Conservation (phyloP, 2,113 vertebrate species). For the Anolis carolinensis region DNA sequence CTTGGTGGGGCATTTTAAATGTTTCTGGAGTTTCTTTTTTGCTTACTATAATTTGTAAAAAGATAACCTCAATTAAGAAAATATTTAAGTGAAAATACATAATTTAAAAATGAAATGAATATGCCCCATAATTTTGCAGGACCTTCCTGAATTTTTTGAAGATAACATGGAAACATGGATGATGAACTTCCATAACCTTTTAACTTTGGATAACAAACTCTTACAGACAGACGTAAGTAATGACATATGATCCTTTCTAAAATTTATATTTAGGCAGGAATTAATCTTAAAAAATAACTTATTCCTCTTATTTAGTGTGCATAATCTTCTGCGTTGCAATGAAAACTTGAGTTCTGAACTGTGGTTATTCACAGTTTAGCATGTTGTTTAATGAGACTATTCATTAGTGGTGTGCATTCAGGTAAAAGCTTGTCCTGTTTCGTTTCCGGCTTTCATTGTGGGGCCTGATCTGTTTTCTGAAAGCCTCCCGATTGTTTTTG, state of each 20-base stretch:
- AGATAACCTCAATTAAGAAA: not conserved
- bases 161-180: conserved; percentile 99
- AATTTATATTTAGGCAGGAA: not conserved
- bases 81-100: not conserved
- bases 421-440: too few relatives aligned
- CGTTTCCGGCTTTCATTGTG: too few relatives aligned
- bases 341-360: not conserved
- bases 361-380: not conserved
- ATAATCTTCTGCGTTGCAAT: not conserved
- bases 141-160: conserved; percentile 99
- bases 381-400: not conserved
- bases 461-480: too few relatives aligned
- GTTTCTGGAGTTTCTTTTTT: not conserved
- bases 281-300: not conserved
- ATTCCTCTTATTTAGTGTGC: not conserved
- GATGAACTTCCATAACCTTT: conserved; percentile 94
- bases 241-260: conserved; percentile 23
- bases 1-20: not conserved
- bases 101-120: conserved; percentile 14
- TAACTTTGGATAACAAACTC: conserved; percentile 98
- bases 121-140: conserved; percentile 72
- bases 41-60: not conserved
- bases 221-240: conserved; percentile 94
- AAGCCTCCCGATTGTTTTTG: too few relatives aligned
- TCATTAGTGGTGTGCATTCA: too few relatives aligned